These are phyloP conservation scores for Nomada goodeniana DNA, from an alignment of 2,888 invertebrate genomes.

Conservation along the genomic window DNA sequence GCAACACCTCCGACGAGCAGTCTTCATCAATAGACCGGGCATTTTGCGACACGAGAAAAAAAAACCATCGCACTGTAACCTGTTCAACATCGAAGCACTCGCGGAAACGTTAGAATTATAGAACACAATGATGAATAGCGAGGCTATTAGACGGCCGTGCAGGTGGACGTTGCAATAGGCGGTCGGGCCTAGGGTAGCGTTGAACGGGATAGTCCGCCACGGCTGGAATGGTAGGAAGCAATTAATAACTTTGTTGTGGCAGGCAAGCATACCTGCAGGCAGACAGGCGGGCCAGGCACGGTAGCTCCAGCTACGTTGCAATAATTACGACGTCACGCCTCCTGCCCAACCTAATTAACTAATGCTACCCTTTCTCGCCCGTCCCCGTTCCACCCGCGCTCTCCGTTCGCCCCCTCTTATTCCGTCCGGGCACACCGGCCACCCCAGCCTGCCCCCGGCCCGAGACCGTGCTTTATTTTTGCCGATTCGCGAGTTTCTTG, in stretches of 20 bases:
- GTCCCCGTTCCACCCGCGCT: neutral
- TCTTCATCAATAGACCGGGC: neutral
- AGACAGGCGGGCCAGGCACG: constrained; percentile 62
- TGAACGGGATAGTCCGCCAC: constrained; percentile 69
- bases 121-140: constrained; percentile 28
- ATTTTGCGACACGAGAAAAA: neutral
- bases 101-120: constrained; percentile 19
- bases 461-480: constrained; percentile 44
- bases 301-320: constrained; percentile 78
- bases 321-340: constrained; percentile 84
- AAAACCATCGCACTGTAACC: constrained; percentile 28
- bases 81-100: constrained; percentile 66
- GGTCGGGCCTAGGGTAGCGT: constrained; percentile 16
- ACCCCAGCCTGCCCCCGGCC: neutral
- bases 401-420: constrained; percentile 24
- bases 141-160: constrained; percentile 54
- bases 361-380: constrained; percentile 70
- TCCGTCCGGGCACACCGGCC: neutral
- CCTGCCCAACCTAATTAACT: constrained; percentile 82
- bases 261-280: constrained; percentile 74
- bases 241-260: constrained; percentile 83
- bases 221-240: constrained; percentile 82
- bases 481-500: constrained; percentile 54
- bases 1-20: too few relatives aligned
- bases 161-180: constrained; percentile 55